phyloP scores from a whole-genome alignment of 2,113 vertebrate genomes.

The Siniperca knerii region DNA sequence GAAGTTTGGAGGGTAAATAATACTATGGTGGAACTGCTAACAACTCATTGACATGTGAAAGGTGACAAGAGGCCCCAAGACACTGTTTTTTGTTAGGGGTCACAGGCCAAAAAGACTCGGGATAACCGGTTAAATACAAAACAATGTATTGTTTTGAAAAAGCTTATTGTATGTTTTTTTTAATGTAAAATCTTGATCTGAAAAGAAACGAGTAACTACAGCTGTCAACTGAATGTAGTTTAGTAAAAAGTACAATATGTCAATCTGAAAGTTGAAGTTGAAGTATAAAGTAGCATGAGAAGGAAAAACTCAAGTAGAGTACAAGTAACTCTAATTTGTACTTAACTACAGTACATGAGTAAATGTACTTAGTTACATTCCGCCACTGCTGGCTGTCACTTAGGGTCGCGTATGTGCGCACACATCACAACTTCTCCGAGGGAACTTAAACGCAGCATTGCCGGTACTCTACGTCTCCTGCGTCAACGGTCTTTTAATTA shows the following conservation, averaged over 20 bases:
- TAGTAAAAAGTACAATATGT: neutral
- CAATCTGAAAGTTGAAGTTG: neutral
- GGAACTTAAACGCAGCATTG: constrained; percentile 43
- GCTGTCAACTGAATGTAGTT: neutral
- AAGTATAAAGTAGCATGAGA: neutral
- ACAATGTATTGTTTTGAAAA: no score
- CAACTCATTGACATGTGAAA: no score
- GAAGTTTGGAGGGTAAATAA: no score
- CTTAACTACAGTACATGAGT: neutral
- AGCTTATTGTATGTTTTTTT: no score
- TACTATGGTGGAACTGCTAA: no score
- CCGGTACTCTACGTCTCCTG: neutral
- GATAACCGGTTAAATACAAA: no score
- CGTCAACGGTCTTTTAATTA: constrained; percentile 29
- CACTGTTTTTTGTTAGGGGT: no score
- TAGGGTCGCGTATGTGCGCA: neutral
- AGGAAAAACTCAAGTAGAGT: neutral
- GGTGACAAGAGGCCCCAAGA: no score
- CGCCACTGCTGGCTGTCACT: neutral
- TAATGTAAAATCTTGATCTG: no score
- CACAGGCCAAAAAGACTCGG: no score
- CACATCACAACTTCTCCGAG: constrained; percentile 13
- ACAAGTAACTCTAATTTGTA: neutral
- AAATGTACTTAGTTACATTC: neutral
- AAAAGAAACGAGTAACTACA: no score